A percentile compares a stretch with the other conserved stretches of the same genome.
phyloP scores from a whole-genome alignment of 2,797 vertebrate species.

The Sebastes itinus region DNA sequence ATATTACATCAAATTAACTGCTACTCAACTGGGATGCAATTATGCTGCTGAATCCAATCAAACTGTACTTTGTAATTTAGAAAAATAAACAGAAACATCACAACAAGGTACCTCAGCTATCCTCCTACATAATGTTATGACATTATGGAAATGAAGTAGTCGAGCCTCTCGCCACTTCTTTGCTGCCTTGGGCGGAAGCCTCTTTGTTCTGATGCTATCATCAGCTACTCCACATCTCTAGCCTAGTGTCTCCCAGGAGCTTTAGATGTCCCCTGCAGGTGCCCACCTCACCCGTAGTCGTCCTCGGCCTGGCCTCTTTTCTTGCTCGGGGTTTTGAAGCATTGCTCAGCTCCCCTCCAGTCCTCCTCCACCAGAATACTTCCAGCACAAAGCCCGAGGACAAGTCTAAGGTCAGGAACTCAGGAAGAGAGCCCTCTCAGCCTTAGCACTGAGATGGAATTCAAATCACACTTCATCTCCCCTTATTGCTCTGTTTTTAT shows the following conservation, averaged over 20 bases:
- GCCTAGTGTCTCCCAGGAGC: constrained; percentile 28
- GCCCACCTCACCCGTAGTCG: constrained; percentile 27
- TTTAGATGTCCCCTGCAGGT: constrained; percentile 40
- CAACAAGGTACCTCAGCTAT: not conserved
- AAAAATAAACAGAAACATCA: not conserved
- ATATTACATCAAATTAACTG: not conserved
- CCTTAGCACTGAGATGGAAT: constrained; percentile 25
- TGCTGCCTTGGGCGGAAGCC: constrained; percentile 13
- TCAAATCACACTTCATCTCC: constrained; percentile 28
- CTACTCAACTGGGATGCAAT: constrained; percentile 8
- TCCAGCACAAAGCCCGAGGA: constrained; percentile 59
- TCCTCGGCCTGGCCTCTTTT: constrained; percentile 43
- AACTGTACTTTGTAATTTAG: not conserved
- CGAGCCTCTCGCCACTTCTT: constrained; percentile 10
- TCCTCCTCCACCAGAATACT: constrained; percentile 32
- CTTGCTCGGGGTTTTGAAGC: constrained; percentile 52
- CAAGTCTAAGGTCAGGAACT: constrained; percentile 50
- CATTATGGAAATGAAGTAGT: constrained; percentile 29
- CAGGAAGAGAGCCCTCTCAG: constrained; percentile 1
- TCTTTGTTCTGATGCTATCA: constrained; percentile 27
- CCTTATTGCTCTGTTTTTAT: constrained; percentile 19
- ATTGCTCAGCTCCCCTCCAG: constrained; percentile 35
- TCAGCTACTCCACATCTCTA: constrained; percentile 26
- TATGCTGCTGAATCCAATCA: not conserved
- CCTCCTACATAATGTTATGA: constrained; percentile 14